These are phyloP conservation scores for Cylindroiulus punctatus DNA, from an alignment of 2,888 invertebrate genomes.

Conservation along the genomic window DNA sequence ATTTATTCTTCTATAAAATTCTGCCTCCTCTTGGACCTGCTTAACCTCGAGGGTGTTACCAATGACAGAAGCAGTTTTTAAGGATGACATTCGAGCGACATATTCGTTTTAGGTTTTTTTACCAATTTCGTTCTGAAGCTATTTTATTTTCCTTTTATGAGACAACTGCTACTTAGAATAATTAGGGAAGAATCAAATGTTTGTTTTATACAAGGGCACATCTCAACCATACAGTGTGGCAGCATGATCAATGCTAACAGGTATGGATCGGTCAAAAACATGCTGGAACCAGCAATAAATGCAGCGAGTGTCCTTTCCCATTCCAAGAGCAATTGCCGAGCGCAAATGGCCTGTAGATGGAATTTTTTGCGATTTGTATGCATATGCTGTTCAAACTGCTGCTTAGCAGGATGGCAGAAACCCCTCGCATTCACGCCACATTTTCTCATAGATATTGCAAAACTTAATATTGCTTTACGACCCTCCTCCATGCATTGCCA, in stretches of 20 bases:
- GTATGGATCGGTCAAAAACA: constrained; percentile 4
- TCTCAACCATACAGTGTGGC: background rate
- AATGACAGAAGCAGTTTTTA: background rate
- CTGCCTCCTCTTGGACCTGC: constrained; percentile 15
- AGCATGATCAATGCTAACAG: background rate
- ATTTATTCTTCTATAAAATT: constrained; percentile 33
- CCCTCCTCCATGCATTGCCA: background rate
- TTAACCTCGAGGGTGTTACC: background rate
- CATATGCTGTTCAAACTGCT: background rate
- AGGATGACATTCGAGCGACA: background rate
- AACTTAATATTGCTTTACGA: background rate
- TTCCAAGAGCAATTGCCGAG: background rate
- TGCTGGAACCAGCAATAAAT: background rate
- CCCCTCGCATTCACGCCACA: background rate
- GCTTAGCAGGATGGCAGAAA: background rate
- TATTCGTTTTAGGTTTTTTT: background rate
- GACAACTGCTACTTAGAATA: background rate
- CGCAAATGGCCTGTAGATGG: background rate
- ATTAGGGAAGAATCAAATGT: background rate
- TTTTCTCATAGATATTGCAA: background rate
- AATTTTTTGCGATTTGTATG: background rate
- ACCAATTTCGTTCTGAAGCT: background rate
- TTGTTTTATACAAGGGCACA: too few relatives aligned
- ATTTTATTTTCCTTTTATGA: background rate
- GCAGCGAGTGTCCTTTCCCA: background rate